Conservation (phyloP, 2,888 invertebrate species). For the Nymphalis polychloros region DNA sequence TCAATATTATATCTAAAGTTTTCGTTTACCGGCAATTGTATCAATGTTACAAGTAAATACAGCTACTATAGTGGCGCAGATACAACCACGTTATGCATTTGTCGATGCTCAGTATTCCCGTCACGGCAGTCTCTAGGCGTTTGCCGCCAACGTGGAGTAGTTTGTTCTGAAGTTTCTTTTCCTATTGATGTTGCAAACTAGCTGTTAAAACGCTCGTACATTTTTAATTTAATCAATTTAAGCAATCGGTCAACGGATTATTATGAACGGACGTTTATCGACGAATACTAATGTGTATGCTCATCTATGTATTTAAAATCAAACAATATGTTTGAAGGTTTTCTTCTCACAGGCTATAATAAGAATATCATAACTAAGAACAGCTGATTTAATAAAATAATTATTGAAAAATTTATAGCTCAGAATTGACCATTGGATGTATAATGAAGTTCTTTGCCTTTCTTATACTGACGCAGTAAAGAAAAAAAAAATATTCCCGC, state of each 20-base stretch:
- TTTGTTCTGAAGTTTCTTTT: slow-evolving; percentile 59
- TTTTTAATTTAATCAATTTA: neutral
- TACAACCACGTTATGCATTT: slow-evolving; percentile 51
- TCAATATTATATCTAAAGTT: too few species aligned
- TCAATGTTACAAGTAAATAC: slow-evolving; percentile 1
- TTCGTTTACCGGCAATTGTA: slow-evolving; percentile 1
- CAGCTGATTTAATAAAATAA: too few species aligned
- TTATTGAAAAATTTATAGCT: too few species aligned
- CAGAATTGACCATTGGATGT: too few species aligned
- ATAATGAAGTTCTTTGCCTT: too few species aligned
- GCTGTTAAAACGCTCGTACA: slow-evolving; percentile 15
- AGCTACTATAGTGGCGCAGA: slow-evolving; percentile 27
- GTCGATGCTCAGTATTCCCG: slow-evolving; percentile 57
- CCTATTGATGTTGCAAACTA: slow-evolving; percentile 18
- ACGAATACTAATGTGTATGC: too few species aligned
- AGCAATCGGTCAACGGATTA: neutral
- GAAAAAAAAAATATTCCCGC: neutral
- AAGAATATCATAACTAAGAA: too few species aligned
- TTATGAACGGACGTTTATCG: too few species aligned
- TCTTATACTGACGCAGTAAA: too few species aligned
- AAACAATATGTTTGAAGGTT: too few species aligned
- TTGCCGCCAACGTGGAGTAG: slow-evolving; percentile 55
- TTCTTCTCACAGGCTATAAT: too few species aligned
- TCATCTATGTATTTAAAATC: too few species aligned
- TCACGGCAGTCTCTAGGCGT: slow-evolving; percentile 59